A percentile compares a stretch with the other conserved stretches of the same genome.
Conservation (phyloP, 2,797 vertebrate species). For the Channa striata region DNA sequence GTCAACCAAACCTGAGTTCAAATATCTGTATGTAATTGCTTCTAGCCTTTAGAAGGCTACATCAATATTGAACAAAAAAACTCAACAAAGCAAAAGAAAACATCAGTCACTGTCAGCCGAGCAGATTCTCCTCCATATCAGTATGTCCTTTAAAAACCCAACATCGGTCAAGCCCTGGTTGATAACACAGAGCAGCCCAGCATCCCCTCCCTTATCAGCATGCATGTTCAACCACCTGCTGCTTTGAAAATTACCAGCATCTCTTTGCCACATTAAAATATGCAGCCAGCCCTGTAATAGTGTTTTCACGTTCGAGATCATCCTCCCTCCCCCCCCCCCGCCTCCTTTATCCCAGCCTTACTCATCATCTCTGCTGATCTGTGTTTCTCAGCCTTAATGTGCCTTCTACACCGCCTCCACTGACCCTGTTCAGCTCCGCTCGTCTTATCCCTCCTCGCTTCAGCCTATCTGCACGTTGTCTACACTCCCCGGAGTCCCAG, state of each 20-base stretch:
- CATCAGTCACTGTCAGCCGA: neutral
- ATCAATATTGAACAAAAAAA: too few species aligned
- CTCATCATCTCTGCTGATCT: slow-evolving; percentile 58
- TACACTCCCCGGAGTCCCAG: slow-evolving; percentile 25
- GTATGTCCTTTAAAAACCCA: slow-evolving; percentile 12
- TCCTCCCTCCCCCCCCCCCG: slow-evolving; percentile 39
- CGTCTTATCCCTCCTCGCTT: slow-evolving; percentile 18
- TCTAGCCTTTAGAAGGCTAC: neutral
- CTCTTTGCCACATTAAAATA: slow-evolving; percentile 56
- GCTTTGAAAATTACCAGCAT: slow-evolving; percentile 48
- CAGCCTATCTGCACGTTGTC: slow-evolving; percentile 27
- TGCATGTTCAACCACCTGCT: slow-evolving; percentile 48
- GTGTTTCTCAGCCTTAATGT: slow-evolving; percentile 52
- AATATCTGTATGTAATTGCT: too few species aligned
- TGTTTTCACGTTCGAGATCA: slow-evolving; percentile 56
- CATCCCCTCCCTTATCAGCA: slow-evolving; percentile 40
- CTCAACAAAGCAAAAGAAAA: neutral
- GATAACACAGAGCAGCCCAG: slow-evolving; percentile 17
- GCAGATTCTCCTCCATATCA: slow-evolving; percentile 13
- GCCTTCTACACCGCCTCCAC: slow-evolving; percentile 22
- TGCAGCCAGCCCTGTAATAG: slow-evolving; percentile 60
- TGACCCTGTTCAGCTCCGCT: slow-evolving; percentile 33
- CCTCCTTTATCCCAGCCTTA: slow-evolving; percentile 48
- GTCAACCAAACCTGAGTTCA: too few species aligned
- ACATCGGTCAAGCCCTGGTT: slow-evolving; percentile 12